Conservation (phyloP, 2,113 vertebrate genomes). For the Acrocephalus arundinaceus region DNA sequence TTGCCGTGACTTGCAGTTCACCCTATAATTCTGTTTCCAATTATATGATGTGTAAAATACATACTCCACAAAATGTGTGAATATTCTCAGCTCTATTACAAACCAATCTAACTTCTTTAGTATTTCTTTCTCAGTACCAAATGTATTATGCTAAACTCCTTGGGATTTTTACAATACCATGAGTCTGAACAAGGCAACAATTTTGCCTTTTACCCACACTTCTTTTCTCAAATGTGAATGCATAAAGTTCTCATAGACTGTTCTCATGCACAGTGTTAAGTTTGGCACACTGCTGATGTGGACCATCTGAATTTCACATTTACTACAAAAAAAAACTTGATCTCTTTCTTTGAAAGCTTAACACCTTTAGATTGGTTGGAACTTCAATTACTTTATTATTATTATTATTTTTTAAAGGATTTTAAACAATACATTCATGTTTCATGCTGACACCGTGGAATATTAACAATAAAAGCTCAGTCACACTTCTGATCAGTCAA, state of each 20-base stretch:
- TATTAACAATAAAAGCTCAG: neutral
- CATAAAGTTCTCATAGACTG: neutral
- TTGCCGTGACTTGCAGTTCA: neutral
- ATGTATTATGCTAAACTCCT: neutral
- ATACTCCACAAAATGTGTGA: conserved; percentile 23
- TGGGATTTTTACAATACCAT: neutral
- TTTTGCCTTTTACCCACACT: neutral
- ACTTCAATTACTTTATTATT: neutral
- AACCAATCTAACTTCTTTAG: conserved; percentile 2
- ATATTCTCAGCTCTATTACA: conserved; percentile 41
- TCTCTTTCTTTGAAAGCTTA: neutral
- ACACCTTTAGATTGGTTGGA: neutral
- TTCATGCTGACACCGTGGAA: neutral
- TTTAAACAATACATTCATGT: neutral
- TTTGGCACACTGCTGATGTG: neutral
- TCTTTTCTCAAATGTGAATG: neutral
- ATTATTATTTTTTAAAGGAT: neutral
- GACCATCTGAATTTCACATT: neutral
- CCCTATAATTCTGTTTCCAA: conserved; percentile 49
- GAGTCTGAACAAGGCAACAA: neutral
- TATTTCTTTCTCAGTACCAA: conserved; percentile 1
- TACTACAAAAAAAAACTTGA: neutral
- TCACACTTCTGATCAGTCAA: neutral
- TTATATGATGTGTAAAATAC: conserved; percentile 45
- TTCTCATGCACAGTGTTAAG: neutral